Evolutionary conservation across 2,797 vertebrate genomes (phyloP).

Genomic region (Mormyrops attenuatus): DNA sequence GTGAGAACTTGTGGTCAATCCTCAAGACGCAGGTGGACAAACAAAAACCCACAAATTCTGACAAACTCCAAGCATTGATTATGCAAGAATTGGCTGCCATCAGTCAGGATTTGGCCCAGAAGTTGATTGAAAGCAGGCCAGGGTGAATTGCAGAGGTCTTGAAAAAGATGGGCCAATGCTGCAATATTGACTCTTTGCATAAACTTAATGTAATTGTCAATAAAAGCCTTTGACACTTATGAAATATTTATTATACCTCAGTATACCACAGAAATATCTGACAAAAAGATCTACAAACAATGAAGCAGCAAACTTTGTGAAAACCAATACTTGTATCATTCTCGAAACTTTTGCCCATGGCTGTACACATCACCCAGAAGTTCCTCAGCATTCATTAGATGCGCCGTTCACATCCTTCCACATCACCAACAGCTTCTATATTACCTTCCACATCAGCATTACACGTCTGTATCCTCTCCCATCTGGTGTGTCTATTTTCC

Average conservation of each 20-base stretch:
- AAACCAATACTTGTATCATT: neutral
- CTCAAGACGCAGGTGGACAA: too few species aligned
- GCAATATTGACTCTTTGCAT: neutral
- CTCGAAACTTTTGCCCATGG: neutral
- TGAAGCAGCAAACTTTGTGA: neutral
- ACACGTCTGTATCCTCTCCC: neutral
- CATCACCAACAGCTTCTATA: neutral
- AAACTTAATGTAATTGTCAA: neutral
- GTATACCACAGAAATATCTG: neutral
- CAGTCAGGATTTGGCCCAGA: neutral
- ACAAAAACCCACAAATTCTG: neutral
- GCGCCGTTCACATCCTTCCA: neutral
- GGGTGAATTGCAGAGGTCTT: neutral
- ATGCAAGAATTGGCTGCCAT: neutral
- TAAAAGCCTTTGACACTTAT: neutral
- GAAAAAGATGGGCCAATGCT: neutral
- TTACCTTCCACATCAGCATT: conserved; percentile 22
- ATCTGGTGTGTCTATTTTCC: neutral
- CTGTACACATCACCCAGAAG: neutral
- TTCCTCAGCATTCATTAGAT: neutral
- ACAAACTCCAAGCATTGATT: neutral
- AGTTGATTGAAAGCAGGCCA: neutral
- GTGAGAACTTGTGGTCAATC: too few species aligned
- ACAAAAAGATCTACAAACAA: neutral
- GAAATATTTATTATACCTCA: neutral